Evolutionary conservation across 2,888 invertebrate species (phyloP).

Genomic region (Zeuzera pyrina): DNA sequence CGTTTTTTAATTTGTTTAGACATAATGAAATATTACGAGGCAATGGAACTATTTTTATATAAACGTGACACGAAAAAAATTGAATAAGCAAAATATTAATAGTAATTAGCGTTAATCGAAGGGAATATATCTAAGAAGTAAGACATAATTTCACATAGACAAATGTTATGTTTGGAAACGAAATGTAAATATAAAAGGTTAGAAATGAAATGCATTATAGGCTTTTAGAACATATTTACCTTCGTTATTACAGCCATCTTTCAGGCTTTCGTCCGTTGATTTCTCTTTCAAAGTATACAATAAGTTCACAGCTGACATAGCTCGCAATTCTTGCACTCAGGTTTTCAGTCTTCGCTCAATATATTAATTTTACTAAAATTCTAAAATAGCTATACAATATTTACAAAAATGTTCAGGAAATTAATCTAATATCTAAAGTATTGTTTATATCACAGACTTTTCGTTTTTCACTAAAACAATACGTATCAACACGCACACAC

Average conservation of each 20-base stretch:
- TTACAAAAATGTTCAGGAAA: conserved; percentile 68
- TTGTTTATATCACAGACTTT: conserved; percentile 77
- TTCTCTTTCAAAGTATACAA: conserved; percentile 67
- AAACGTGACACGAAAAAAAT: too few species aligned
- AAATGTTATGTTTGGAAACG: not conserved
- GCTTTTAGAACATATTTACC: conserved; percentile 32
- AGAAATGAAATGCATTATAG: not conserved
- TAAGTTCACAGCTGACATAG: conserved; percentile 71
- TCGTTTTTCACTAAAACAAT: conserved; percentile 73
- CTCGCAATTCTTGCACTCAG: conserved; percentile 53
- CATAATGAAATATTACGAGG: too few species aligned
- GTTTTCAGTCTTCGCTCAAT: conserved; percentile 69
- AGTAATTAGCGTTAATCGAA: too few species aligned
- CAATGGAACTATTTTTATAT: too few species aligned
- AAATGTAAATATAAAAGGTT: conserved; percentile 7
- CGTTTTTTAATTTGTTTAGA: too few species aligned
- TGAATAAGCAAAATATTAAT: too few species aligned
- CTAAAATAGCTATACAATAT: conserved; percentile 68
- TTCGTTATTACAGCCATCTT: conserved; percentile 56
- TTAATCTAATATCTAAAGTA: conserved; percentile 63
- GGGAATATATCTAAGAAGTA: too few species aligned
- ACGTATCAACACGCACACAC: conserved; percentile 74
- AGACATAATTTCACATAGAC: too few species aligned
- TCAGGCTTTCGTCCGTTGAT: conserved; percentile 56
- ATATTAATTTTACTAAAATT: conserved; percentile 64